Evolutionary conservation across 2,113 vertebrate species (phyloP).

Genomic region (Andinoacara biseriatus): DNA sequence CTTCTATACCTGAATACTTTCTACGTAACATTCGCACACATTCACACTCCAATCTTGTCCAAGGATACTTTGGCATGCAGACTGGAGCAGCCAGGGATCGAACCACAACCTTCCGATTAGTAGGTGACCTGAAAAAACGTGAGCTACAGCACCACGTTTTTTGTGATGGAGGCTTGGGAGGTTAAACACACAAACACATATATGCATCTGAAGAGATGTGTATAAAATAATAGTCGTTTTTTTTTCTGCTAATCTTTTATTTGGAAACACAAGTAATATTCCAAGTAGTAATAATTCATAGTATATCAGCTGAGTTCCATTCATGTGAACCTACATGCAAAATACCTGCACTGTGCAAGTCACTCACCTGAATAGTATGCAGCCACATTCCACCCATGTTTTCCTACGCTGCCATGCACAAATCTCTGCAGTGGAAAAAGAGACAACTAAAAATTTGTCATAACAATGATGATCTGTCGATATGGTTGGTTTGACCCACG

Average conservation of each 20-base stretch:
- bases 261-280: background rate
- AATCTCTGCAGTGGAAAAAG: background rate
- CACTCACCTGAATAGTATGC: background rate
- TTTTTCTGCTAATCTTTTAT: background rate
- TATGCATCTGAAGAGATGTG: background rate
- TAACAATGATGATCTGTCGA: background rate
- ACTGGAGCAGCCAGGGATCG: too few relatives aligned
- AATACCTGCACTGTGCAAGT: background rate
- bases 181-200: background rate
- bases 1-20: too few relatives aligned
- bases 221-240: background rate
- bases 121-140: too few relatives aligned
- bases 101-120: too few relatives aligned
- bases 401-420: background rate
- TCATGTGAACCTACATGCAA: background rate
- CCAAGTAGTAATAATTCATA: background rate
- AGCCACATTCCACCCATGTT: background rate
- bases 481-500: background rate
- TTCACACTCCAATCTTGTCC: too few relatives aligned
- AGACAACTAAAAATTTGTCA: background rate
- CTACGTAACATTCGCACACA: too few relatives aligned
- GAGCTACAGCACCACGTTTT: background rate
- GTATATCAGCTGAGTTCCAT: background rate
- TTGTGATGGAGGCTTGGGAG: background rate
- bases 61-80: too few relatives aligned